Evolutionary conservation across 2,888 invertebrate genomes (phyloP).

Genomic region (Daptonema setosum): DNA sequence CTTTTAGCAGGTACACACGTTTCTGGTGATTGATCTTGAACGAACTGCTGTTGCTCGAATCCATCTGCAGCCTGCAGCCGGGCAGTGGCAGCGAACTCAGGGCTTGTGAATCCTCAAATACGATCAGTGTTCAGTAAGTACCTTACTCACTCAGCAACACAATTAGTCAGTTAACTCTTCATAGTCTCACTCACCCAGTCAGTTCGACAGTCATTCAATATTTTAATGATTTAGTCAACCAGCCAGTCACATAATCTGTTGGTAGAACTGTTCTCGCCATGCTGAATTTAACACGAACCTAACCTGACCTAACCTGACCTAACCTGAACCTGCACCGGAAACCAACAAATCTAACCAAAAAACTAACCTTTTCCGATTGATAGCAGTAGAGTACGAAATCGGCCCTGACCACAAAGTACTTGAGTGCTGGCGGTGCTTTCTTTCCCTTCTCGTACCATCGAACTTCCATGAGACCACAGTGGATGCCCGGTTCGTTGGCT

Average conservation of each 20-base stretch:
- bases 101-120: neutral
- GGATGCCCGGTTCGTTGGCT: neutral
- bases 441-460: neutral
- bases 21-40: neutral
- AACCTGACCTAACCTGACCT: too few species aligned
- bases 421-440: neutral
- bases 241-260: too few species aligned
- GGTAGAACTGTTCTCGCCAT: too few species aligned
- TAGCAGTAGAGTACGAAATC: neutral
- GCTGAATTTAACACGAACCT: too few species aligned
- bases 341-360: too few species aligned
- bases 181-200: too few species aligned
- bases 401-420: neutral
- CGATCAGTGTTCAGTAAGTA: neutral
- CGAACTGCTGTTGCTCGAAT: neutral
- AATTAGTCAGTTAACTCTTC: too few species aligned
- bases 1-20: neutral
- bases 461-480: neutral
- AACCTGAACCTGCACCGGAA: too few species aligned
- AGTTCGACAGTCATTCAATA: too few species aligned
- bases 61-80: neutral
- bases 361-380: neutral
- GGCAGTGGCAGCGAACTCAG: neutral
- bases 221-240: too few species aligned
- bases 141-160: too few species aligned